Evolutionary conservation across 92 coral and sea anemone genomes (phyloP).

Genomic region (Plumapathes pennacea): DNA sequence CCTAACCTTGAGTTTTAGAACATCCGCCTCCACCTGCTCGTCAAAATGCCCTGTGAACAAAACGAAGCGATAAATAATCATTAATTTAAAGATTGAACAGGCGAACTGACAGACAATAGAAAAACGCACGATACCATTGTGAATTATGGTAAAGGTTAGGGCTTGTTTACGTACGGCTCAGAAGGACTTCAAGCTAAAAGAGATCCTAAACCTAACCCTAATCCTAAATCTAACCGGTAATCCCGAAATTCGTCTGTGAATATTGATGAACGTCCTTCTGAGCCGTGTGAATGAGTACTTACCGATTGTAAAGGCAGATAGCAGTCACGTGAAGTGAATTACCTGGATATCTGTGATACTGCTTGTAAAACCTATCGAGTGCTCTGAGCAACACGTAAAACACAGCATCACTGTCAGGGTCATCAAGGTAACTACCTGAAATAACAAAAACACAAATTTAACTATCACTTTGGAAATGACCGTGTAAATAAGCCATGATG

Average conservation of each 20-base stretch:
- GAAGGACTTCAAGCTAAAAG: background rate
- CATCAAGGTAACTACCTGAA: conserved; percentile 71
- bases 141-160: too few relatives aligned
- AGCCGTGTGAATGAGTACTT: background rate
- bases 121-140: too few relatives aligned
- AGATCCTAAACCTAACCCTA: too few relatives aligned
- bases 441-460: too few relatives aligned
- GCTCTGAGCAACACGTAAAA: conserved; percentile 90
- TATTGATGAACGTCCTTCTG: too few relatives aligned
- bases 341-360: conserved; percentile 92
- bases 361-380: conserved; percentile 80
- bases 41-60: conserved; percentile 76
- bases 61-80: background rate
- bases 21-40: conserved; percentile 94
- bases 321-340: background rate
- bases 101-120: too few relatives aligned
- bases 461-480: too few relatives aligned
- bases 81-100: too few relatives aligned
- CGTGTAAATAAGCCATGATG: too few relatives aligned
- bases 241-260: too few relatives aligned
- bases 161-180: too few relatives aligned
- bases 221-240: too few relatives aligned
- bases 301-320: background rate
- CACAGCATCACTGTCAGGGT: conserved; percentile 84
- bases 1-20: conserved; percentile 89